Percentiles rank a stretch among this genome's conserved stretches.
Conservation (phyloP, 2,113 vertebrate species). For the Nerophis lumbriciformis region DNA sequence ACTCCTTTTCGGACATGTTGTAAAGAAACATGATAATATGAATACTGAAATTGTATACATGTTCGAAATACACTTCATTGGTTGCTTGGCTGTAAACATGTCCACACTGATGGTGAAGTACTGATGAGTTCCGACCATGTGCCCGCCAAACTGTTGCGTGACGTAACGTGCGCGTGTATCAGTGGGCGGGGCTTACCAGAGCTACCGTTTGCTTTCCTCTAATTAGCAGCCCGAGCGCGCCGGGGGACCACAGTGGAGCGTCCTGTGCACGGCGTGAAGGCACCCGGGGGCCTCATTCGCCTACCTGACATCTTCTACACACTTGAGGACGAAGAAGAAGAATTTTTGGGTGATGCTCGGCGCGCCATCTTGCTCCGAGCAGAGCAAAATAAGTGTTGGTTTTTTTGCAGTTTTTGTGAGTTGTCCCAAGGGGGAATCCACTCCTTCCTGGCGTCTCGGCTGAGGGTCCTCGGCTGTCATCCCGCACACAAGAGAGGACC, state of each 20-base stretch:
- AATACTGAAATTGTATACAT: too few relatives aligned
- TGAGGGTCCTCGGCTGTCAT: constrained; percentile 35
- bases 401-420: background rate
- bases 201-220: constrained; percentile 32
- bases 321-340: constrained; percentile 3
- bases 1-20: too few relatives aligned
- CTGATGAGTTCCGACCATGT: background rate
- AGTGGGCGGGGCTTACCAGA: constrained; percentile 56
- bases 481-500: constrained; percentile 48
- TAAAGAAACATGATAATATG: too few relatives aligned
- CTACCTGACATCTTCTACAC: constrained; percentile 20
- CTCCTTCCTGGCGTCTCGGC: constrained; percentile 13
- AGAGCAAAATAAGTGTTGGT: background rate
- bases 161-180: constrained; percentile 3
- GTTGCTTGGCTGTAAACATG: too few relatives aligned
- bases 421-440: background rate
- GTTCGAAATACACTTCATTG: too few relatives aligned
- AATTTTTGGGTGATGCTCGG: constrained; percentile 12
- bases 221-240: constrained; percentile 62
- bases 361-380: background rate
- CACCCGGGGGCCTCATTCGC: constrained; percentile 28
- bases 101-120: too few relatives aligned
- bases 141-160: background rate
- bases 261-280: constrained; percentile 28
- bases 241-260: constrained; percentile 51